phyloP scores from a whole-genome alignment of 2,797 vertebrate species.

The Sebastes trivittatus region DNA sequence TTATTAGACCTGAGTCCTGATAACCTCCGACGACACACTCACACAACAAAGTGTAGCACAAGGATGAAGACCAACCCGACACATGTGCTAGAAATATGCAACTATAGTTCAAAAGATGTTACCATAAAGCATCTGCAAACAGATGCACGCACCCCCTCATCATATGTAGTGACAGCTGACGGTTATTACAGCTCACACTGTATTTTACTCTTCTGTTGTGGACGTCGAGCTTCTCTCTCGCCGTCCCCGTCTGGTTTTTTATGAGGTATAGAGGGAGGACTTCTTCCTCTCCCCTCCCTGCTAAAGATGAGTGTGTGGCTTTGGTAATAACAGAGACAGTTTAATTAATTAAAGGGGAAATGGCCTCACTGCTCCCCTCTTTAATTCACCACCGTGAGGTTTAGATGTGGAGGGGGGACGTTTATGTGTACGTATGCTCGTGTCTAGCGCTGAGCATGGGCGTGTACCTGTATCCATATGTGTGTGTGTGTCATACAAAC shows the following conservation, averaged over 20 bases:
- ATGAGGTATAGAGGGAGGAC: slow-evolving; percentile 47
- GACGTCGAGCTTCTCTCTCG: slow-evolving; percentile 39
- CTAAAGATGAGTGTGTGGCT: slow-evolving; percentile 64
- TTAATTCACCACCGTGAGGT: slow-evolving; percentile 48
- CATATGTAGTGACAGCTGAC: slow-evolving; percentile 39
- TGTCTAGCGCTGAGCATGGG: background rate
- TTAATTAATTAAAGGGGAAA: slow-evolving; percentile 73
- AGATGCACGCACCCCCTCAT: slow-evolving; percentile 37
- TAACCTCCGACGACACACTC: slow-evolving; percentile 40
- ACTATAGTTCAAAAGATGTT: slow-evolving; percentile 12
- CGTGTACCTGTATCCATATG: background rate
- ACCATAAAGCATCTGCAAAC: slow-evolving; percentile 39
- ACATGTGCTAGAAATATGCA: slow-evolving; percentile 24
- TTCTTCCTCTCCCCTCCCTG: slow-evolving; percentile 60
- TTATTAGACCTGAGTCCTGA: slow-evolving; percentile 77
- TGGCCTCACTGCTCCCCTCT: slow-evolving; percentile 46
- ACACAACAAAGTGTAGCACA: background rate
- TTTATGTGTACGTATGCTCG: background rate
- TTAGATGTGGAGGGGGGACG: slow-evolving; percentile 18
- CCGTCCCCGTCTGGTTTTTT: slow-evolving; percentile 50
- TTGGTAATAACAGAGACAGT: slow-evolving; percentile 74
- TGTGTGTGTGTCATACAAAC: background rate
- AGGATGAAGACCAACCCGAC: background rate
- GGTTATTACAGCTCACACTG: slow-evolving; percentile 37
- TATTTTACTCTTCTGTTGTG: slow-evolving; percentile 43